Percentiles rank a stretch among this genome's conserved stretches.
phyloP scores from a whole-genome alignment of 35 echinoderm and acorn worm genomes.

The Heliocidaris erythrogramma region DNA sequence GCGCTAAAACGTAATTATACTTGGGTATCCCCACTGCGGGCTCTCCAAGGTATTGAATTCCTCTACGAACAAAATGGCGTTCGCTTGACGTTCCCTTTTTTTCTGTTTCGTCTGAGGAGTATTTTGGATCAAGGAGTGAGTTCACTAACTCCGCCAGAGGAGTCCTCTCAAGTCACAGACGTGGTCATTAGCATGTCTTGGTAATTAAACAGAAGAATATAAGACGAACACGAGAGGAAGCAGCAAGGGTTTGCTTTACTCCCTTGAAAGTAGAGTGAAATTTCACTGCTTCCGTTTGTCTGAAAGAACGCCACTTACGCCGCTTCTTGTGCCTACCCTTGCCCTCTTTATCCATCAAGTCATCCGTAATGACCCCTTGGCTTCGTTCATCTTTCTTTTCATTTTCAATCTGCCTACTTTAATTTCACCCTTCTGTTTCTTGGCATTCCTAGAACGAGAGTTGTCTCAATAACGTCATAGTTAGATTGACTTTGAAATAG shows the following conservation, averaged over 20 bases:
- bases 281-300: conserved; percentile 15
- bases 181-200: conserved; percentile 40
- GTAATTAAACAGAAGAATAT: conserved; percentile 25
- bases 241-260: not conserved
- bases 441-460: not conserved
- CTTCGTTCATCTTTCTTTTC: not conserved
- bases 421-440: conserved; percentile 13
- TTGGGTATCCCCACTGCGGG: conserved; percentile 13
- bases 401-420: conserved; percentile 23
- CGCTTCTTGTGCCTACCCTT: not conserved
- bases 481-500: conserved; percentile 18
- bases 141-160: conserved; percentile 4
- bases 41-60: not conserved
- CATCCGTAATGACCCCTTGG: not conserved
- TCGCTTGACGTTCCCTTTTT: not conserved
- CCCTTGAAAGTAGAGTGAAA: conserved; percentile 2
- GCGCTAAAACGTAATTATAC: conserved; percentile 34
- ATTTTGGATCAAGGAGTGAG: not conserved
- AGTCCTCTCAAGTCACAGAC: conserved; percentile 20
- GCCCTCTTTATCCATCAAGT: not conserved
- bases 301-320: conserved; percentile 20
- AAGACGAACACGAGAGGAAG: not conserved
- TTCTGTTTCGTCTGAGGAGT: not conserved
- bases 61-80: conserved; percentile 28
- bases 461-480: conserved; percentile 11